phyloP scores from a whole-genome alignment of 2,113 vertebrate genomes.

The Halcyon senegalensis region DNA sequence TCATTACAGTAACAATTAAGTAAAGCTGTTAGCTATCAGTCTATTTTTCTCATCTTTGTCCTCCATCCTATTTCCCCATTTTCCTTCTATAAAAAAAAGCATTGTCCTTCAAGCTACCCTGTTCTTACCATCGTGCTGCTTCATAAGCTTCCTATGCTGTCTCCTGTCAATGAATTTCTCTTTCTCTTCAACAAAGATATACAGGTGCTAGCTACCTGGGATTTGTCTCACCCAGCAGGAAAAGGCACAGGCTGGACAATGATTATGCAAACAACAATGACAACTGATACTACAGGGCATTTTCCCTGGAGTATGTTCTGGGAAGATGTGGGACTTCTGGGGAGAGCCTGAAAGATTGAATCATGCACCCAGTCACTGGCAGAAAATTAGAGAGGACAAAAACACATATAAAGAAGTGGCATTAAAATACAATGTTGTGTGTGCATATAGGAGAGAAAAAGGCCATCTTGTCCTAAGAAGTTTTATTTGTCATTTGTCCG shows the following conservation, averaged over 20 bases:
- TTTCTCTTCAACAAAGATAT: background rate
- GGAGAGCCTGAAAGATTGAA: background rate
- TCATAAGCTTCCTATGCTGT: background rate
- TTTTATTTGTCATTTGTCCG: constrained; percentile 1
- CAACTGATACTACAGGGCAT: background rate
- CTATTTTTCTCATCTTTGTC: background rate
- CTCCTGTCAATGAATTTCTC: background rate
- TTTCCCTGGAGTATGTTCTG: background rate
- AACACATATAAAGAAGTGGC: background rate
- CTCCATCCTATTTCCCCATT: background rate
- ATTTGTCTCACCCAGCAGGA: background rate
- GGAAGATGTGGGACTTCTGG: background rate
- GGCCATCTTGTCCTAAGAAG: background rate
- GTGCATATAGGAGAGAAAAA: background rate
- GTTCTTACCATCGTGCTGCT: background rate
- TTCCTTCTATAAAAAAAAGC: background rate
- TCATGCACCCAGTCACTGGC: background rate
- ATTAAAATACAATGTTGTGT: background rate
- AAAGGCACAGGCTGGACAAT: background rate
- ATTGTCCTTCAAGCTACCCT: background rate
- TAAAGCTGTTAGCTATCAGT: background rate
- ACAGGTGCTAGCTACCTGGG: background rate
- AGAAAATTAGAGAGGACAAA: constrained; percentile 19
- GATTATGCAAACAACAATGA: background rate
- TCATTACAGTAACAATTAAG: constrained; percentile 10